Evolutionary conservation across 2,113 vertebrate genomes (phyloP), one percentile per base, ranked within the genome.

Genomic region (Egretta garzetta): DNA sequence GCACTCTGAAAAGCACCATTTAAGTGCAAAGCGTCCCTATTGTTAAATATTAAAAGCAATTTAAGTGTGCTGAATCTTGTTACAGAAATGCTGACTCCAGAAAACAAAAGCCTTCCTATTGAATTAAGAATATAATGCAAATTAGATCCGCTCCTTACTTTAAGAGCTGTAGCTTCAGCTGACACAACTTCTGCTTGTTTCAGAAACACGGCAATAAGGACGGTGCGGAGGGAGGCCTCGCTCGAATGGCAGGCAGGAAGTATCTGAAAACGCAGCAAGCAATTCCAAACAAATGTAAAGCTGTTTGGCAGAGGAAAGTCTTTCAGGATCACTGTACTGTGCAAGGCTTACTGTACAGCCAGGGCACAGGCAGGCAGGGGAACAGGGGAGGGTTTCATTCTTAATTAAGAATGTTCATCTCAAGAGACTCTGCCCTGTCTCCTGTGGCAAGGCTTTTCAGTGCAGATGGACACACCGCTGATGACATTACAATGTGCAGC

Each of bases 381-480:
- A 90, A 94, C 94, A 95, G 55, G 80, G 74, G 64, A 90, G 89
- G 64, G 89, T 88, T 98, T 93, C 68, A 75, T 77, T 97, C 94
- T 91, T 95, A 96, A 94, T 96, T 94, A 91, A 82, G 90, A 89
- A 85, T 80, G 68, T 87, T 81, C 87, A 47, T 92, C 92, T 93
- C 84, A 41, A 88, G 94, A 90, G 93, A 85, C 73, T 80, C 80
- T 80, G 73, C 63, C 79, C 84, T 91, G 93, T 96, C 95, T 96
- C 94, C 91, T 45, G 60, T 67, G 75, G 85, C 80, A 71, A 92
- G 82, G 90, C 88, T 94, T 88, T 83, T 92, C 95, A 81, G 95
- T 95, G 88, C 96, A 97, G 97, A 97, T 94, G 97, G 97, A 96
- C 97, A 97, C 95, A 97, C 97, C 3, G 37, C 96, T 92, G 91